A percentile compares a stretch with the other conserved stretches of the same genome.
phyloP scores from a whole-genome alignment of 2,113 vertebrate genomes.

The Elgaria multicarinata region DNA sequence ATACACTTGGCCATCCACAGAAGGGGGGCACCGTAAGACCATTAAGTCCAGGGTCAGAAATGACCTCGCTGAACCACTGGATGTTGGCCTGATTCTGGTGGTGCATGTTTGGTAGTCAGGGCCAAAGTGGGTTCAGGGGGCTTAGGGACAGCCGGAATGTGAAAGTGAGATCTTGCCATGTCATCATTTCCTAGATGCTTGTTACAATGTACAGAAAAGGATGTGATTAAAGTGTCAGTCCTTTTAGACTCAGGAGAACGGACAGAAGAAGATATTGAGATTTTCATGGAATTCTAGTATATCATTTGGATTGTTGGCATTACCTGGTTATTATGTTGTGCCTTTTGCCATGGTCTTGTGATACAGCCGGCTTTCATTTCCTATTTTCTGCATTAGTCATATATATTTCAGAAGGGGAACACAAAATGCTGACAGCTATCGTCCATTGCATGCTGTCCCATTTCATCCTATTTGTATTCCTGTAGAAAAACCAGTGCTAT shows the following conservation, averaged over 20 bases:
- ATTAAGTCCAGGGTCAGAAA: too few relatives aligned
- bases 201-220: not conserved
- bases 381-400: conserved; percentile 11
- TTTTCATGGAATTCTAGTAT: not conserved
- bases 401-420: conserved; percentile 1
- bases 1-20: too few relatives aligned
- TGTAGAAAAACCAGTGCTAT: not conserved
- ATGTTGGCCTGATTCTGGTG: not conserved
- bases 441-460: not conserved
- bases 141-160: not conserved
- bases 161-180: not conserved
- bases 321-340: not conserved
- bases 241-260: not conserved
- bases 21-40: too few relatives aligned
- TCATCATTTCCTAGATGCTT: not conserved
- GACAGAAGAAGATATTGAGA: not conserved
- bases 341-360: not conserved
- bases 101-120: too few relatives aligned
- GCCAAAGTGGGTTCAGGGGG: too few relatives aligned
- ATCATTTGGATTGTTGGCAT: rapidly evolving
- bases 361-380: not conserved
- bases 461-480: conserved; percentile 1
- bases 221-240: too few relatives aligned
- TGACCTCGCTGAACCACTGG: too few relatives aligned
- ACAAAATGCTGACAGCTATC: not conserved